Conservation (phyloP, 1,140 invertebrate species). For the Neelides sp. region DNA sequence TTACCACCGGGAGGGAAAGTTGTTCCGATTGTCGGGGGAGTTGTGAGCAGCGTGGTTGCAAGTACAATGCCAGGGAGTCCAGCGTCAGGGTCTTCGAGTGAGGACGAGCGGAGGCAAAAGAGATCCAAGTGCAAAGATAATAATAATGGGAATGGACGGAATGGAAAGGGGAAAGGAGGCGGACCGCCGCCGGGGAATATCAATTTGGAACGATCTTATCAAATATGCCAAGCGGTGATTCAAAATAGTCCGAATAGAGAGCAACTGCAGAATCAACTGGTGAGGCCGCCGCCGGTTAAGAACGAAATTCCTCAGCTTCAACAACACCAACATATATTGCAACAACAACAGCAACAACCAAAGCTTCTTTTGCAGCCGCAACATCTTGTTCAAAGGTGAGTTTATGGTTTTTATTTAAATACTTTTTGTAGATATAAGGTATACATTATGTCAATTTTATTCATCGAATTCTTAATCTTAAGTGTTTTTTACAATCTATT, state of each 20-base stretch:
- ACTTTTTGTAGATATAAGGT: background rate
- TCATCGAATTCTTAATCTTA: no score
- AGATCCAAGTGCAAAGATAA: no score
- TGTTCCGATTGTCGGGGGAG: no score
- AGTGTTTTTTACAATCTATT: no score
- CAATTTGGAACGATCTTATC: constrained; percentile 83
- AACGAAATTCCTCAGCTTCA: constrained; percentile 33
- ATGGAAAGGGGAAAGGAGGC: no score
- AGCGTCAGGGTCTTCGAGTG: no score
- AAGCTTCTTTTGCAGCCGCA: constrained; percentile 12
- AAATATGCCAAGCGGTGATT: constrained; percentile 89
- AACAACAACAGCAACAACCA: no score
- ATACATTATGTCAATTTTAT: constrained; percentile 6
- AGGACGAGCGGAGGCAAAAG: no score
- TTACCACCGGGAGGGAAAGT: background rate
- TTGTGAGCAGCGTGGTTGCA: no score
- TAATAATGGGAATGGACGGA: no score
- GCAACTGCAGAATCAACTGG: constrained; percentile 69
- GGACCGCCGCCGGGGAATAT: constrained; percentile 76
- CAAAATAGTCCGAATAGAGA: constrained; percentile 80
- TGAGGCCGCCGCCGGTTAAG: constrained; percentile 64
- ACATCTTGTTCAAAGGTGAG: constrained; percentile 15
- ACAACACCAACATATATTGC: background rate
- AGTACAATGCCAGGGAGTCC: no score
- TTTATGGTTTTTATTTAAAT: background rate